These are phyloP conservation scores for Lithophane socia DNA, from an alignment of 2,888 invertebrate genomes.

Conservation along the genomic window DNA sequence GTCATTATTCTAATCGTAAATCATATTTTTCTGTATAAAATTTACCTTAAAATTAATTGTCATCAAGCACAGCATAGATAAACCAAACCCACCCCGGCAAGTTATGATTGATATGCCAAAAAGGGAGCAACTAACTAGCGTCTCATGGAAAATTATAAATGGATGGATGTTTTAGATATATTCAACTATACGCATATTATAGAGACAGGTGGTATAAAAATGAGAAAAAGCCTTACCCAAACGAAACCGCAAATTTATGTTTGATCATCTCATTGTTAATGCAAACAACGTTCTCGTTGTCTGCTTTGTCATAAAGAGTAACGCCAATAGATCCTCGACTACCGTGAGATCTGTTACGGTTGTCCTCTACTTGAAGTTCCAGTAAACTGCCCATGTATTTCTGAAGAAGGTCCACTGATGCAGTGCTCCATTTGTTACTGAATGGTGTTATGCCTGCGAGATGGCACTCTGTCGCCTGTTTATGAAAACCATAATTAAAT, in stretches of 20 bases:
- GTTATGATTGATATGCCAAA: background rate
- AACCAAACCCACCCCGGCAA: background rate
- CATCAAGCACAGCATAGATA: background rate
- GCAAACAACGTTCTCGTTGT: slow-evolving; percentile 76
- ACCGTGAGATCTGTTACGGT: slow-evolving; percentile 58
- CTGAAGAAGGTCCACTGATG: slow-evolving; percentile 78
- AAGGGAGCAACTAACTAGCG: no score
- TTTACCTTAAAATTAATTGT: background rate
- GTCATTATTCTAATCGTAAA: background rate
- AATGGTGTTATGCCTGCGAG: slow-evolving; percentile 83
- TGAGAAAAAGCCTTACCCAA: slow-evolving; percentile 77
- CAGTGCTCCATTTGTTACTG: slow-evolving; percentile 82
- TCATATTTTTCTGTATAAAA: background rate
- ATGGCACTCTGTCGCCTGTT: slow-evolving; percentile 84
- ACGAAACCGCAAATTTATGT: slow-evolving; percentile 81
- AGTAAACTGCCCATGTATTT: slow-evolving; percentile 71
- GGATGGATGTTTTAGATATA: background rate
- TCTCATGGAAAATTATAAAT: background rate
- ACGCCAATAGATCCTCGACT: slow-evolving; percentile 78
- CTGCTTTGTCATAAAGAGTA: slow-evolving; percentile 76
- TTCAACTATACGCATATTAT: background rate
- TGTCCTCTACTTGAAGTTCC: slow-evolving; percentile 80
- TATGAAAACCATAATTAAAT: slow-evolving; percentile 9
- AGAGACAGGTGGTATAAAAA: background rate
- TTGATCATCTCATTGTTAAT: slow-evolving; percentile 84